phyloP scores from a whole-genome alignment of 2,113 vertebrate species.

The Sapayoa aenigma region DNA sequence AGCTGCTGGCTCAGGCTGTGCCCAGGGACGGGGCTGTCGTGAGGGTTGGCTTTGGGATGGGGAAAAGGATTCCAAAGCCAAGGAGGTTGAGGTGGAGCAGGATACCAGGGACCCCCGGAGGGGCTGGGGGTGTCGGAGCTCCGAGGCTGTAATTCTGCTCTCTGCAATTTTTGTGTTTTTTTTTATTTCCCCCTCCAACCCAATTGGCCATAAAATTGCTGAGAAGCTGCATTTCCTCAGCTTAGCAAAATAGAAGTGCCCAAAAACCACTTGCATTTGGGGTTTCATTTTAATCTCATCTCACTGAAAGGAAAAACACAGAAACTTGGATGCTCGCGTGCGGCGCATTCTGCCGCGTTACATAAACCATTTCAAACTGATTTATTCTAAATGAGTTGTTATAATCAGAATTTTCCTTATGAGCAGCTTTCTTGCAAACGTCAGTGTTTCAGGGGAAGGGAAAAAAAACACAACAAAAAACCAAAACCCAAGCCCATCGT shows the following conservation, averaged over 20 bases:
- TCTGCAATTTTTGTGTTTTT: not conserved
- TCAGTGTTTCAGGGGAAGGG: constrained; percentile 47
- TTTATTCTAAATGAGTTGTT: constrained; percentile 69
- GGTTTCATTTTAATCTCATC: constrained; percentile 65
- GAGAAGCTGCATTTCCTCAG: constrained; percentile 39
- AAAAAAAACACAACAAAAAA: too few relatives aligned
- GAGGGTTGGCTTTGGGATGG: not conserved
- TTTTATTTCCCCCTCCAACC: not conserved
- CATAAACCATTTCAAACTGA: constrained; percentile 59
- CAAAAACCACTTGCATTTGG: constrained; percentile 43
- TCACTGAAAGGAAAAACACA: constrained; percentile 14
- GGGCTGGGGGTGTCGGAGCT: not conserved
- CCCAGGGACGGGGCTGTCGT: not conserved
- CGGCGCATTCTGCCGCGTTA: not conserved
- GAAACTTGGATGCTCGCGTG: constrained; percentile 5
- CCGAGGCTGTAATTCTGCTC: not conserved
- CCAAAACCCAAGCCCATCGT: not conserved
- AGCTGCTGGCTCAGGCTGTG: not conserved
- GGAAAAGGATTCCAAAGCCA: not conserved
- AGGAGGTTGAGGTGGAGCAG: not conserved
- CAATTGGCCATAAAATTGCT: constrained; percentile 52
- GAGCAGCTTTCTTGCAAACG: constrained; percentile 68
- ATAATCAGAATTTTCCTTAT: constrained; percentile 68
- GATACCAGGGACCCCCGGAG: not conserved
- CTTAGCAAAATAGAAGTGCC: not conserved